Evolutionary conservation across 2,888 invertebrate genomes (phyloP), one percentile per base, ranked within the genome.

Genomic region (Ochropleura leucogaster): DNA sequence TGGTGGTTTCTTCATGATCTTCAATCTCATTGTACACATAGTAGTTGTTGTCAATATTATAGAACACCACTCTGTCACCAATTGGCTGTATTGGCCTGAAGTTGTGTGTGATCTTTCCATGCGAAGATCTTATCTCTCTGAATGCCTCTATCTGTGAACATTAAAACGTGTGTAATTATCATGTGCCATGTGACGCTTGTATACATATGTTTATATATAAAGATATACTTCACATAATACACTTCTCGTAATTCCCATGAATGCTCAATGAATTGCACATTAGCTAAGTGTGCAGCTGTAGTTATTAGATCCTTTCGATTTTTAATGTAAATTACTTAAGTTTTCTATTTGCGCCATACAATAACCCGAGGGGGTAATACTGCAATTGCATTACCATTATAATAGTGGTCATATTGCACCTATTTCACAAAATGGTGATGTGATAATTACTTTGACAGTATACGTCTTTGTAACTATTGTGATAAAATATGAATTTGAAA

Each of bases 1-100:
- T 91, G 2, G 91, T 88, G 1, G 87, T 89, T 4, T 92, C 91
- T 12, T 92, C 92, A 0, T 92, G 93, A 0, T 94, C 93, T 63
- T 96, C 96, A 3, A 96, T 87, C 79, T 95, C 95, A 81, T 96
- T 95, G 88, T 96, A 96, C 20, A 89, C 91, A 82, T 93, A 96
- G 85, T 96, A 96, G 72, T 91, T 96, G 83, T 86, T 94, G 80
- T 96, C 97, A 3, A 97, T 92, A 79, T 97, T 97, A 88, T 97
- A 97, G 89, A 95, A 97, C 0, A 98, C 97, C 0, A 95, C 94
- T 83, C 98, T 96, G 87, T 98, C 98, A 49, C 98, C 97, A 1
- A 98, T 95, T 0, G 98, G 98, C 89, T 98, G 98, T 51, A 98
- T 97, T 0, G 98, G 98, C 18, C 99, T 97, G 92, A 98, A 98